Base-by-base conservation (phyloP, 2,888 invertebrate species). In the Machimus rusticus region DNA sequence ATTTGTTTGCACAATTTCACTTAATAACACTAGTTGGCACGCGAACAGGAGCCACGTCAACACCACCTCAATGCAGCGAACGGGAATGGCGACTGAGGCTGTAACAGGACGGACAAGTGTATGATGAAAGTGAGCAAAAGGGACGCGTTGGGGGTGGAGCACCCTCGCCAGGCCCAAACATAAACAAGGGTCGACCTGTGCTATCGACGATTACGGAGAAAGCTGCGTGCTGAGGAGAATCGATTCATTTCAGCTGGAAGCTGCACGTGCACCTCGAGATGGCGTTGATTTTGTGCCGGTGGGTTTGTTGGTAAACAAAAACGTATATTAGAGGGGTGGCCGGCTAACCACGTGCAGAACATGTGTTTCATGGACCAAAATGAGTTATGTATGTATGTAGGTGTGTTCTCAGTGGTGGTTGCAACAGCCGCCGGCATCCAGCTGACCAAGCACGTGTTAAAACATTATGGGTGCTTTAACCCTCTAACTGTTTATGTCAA, bases 1-100 rank as follows among this genome's bases (percentile, higher is more conserved):
- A 66, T 87, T 88, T 88, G 88, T 87, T 88, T 88, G 86, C 87
- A 88, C 81, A 87, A 87, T 74, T 88, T 86, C 74, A 86, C 37
- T 86, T 78, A 81, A 86, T 74, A 87, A 86, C 34, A 55, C 76
- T 86, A 76, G 77, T 86, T 88, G 77, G 87, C 88, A 88, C 88
- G 88, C 88, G 78, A 88, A 82, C 87, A 88, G 86, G 77, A 81
- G 74, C 87, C 86, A 86, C 51, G 86, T 82, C 87, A 88, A 86
- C 77, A 84, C 87, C 84, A 77, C 37, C 28, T 81, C 37, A 74
- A 14, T 84, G 23, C 37, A 78, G 55, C 51, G 51, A 85, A 86
- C 87, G 74, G 55, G 55, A 84, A 87, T 86, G 88, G 84, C 88
- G 85, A 77, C 87, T 86, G 76, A 74, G 19, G 84, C 43, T 39